Percentiles rank a stretch among this genome's conserved stretches.
These are phyloP conservation scores for Halocynthia aurantium DNA, from an alignment of 23 tunicate species.

Conservation along the genomic window DNA sequence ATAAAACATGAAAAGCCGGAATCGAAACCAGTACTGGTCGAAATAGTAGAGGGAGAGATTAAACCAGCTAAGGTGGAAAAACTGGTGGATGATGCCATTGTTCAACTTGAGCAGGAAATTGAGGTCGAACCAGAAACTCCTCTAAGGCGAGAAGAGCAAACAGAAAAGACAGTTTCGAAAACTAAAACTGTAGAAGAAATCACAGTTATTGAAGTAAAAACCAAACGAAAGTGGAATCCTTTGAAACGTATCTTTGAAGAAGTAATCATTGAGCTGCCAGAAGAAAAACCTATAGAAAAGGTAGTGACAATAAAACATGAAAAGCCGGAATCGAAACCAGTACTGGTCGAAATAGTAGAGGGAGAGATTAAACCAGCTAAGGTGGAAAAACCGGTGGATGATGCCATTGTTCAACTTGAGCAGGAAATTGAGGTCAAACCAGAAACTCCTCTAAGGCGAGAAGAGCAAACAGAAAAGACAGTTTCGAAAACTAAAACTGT, in stretches of 20 bases:
- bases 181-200: not conserved
- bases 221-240: slow-evolving; percentile 26
- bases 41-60: not conserved
- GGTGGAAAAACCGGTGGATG: no score
- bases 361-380: no score
- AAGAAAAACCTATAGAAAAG: not conserved
- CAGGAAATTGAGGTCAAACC: no score
- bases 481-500: not conserved
- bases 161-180: no score
- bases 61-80: no score
- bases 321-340: not conserved
- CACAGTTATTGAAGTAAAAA: not conserved
- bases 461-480: not conserved
- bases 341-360: no score
- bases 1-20: not conserved
- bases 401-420: no score
- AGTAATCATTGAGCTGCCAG: not conserved
- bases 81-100: no score
- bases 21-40: not conserved
- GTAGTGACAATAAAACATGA: not conserved
- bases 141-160: no score
- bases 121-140: no score
- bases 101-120: no score
- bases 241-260: slow-evolving; percentile 30
- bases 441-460: no score